These are phyloP conservation scores for Sesamia nonagrioides DNA, from an alignment of 1,140 invertebrate genomes.

Conservation along the genomic window DNA sequence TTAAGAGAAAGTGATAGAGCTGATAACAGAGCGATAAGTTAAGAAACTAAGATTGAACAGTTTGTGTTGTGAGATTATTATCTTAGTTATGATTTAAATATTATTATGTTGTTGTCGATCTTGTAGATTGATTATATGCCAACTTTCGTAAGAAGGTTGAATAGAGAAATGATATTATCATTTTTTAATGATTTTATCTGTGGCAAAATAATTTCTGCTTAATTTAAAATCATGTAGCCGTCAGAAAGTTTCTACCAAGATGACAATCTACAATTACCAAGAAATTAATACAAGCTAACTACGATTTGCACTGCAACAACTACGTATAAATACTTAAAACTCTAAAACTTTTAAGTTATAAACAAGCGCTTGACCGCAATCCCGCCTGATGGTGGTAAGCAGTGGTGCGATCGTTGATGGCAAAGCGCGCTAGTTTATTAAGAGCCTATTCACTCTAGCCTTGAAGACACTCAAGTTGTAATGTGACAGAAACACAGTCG, in stretches of 20 bases:
- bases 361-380: too few relatives aligned
- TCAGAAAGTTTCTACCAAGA: neutral
- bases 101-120: slow-evolving; percentile 9
- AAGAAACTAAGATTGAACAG: slow-evolving; percentile 13
- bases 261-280: neutral
- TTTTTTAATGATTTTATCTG: neutral
- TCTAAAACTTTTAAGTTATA: too few relatives aligned
- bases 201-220: neutral
- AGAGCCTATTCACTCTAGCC: too few relatives aligned
- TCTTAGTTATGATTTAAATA: slow-evolving; percentile 33
- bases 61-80: slow-evolving; percentile 2
- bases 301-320: too few relatives aligned
- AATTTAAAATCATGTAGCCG: neutral
- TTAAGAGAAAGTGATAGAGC: slow-evolving; percentile 13
- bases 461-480: too few relatives aligned
- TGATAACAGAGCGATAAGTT: neutral
- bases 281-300: neutral
- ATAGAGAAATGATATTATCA: slow-evolving; percentile 19
- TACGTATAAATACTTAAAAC: too few relatives aligned
- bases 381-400: too few relatives aligned
- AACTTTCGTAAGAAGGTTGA: slow-evolving; percentile 3
- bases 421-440: too few relatives aligned
- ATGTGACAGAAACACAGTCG: too few relatives aligned
- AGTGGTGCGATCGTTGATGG: too few relatives aligned
- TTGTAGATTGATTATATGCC: neutral